phyloP scores from a whole-genome alignment of 2,888 invertebrate species.

The Ferrisia virgata region DNA sequence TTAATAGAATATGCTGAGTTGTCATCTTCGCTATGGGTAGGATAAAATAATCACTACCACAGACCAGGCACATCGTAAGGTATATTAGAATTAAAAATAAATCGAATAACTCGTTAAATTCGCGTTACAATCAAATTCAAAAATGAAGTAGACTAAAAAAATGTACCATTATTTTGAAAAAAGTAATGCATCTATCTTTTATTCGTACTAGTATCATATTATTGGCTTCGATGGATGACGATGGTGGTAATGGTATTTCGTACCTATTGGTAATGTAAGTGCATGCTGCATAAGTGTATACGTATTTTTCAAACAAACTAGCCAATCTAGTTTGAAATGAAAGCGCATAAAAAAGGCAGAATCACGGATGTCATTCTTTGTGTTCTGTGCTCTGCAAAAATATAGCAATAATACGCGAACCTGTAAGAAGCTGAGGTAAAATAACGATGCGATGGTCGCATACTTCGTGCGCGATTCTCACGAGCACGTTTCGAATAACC shows the following conservation, averaged over 20 bases:
- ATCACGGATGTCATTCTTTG: neutral
- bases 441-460: neutral
- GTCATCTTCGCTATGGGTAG: neutral
- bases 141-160: no score
- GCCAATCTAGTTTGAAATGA: neutral
- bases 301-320: neutral
- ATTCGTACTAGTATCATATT: neutral
- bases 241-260: neutral
- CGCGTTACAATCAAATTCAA: no score
- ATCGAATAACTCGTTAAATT: neutral
- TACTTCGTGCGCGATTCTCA: neutral
- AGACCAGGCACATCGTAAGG: neutral
- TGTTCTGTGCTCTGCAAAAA: no score
- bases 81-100: neutral
- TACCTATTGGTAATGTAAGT: neutral
- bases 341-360: neutral
- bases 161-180: no score
- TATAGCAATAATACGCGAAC: neutral
- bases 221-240: no score
- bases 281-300: neutral
- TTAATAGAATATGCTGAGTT: neutral
- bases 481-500: neutral
- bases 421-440: no score
- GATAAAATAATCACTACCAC: neutral
- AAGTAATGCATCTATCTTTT: no score